Percentiles rank a stretch among this genome's conserved stretches.
Evolutionary conservation across 2,888 invertebrate genomes (phyloP).

Genomic region (Synergus umbraculus): DNA sequence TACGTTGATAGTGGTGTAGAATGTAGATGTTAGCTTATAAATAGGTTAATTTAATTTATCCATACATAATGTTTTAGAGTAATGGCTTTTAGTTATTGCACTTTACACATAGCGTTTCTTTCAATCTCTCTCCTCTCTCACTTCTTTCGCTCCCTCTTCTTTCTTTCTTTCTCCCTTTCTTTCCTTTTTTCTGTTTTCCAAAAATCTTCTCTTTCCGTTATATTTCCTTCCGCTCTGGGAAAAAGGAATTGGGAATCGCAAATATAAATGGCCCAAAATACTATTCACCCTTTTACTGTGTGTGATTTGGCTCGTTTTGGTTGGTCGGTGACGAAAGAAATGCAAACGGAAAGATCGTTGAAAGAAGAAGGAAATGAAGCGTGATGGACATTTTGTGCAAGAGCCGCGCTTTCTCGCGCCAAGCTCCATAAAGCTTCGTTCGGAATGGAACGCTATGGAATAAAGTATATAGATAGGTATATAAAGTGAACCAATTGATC

Average conservation of each 20-base stretch:
- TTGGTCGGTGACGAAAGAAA: conserved; percentile 26
- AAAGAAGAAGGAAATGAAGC: conserved; percentile 41
- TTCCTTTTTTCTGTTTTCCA: conserved; percentile 34
- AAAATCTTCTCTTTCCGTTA: conserved; percentile 47
- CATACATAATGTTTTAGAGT: conserved; percentile 70
- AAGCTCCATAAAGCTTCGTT: conserved; percentile 41
- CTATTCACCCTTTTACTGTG: background rate
- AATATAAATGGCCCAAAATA: conserved; percentile 26
- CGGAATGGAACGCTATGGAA: conserved; percentile 34
- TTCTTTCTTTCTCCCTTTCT: conserved; percentile 10
- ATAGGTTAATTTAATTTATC: conserved; percentile 74
- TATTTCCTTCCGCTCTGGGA: conserved; percentile 42
- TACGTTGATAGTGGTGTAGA: conserved; percentile 74
- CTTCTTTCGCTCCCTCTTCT: conserved; percentile 27
- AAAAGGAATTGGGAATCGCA: background rate
- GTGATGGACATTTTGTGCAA: conserved; percentile 38
- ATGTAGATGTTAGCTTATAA: conserved; percentile 76
- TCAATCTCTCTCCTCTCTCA: conserved; percentile 53
- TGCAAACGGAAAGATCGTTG: conserved; percentile 35
- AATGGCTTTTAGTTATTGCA: conserved; percentile 74
- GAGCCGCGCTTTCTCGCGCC: conserved; percentile 16
- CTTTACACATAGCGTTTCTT: conserved; percentile 72
- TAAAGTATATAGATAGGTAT: conserved; percentile 37
- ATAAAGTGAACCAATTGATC: conserved; percentile 40
- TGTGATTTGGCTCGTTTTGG: conserved; percentile 28